Evolutionary conservation across 1,140 invertebrate genomes (phyloP), one percentile per base, ranked within the genome.

Genomic region (Achatina immaculata): DNA sequence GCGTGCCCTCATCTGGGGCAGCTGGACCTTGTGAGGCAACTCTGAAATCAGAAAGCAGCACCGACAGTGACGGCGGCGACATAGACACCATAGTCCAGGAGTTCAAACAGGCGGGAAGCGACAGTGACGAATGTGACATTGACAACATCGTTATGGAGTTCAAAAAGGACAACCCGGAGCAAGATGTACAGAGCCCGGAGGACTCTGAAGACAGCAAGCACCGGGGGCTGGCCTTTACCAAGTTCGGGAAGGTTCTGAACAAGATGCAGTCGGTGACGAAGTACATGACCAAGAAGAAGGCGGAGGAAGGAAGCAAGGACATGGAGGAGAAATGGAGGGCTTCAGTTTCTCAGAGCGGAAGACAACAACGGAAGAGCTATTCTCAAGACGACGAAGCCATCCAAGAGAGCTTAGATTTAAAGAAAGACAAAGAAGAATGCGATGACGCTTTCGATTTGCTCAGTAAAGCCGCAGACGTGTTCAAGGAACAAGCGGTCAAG

Each of bases 251-350:
- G 4, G 78, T 80, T 6, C 48, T 80, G 24, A 71, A 80, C 24
- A 80, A 80, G 40, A 55, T 80, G 66, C 78, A 80, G 78, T 48
- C 78, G 11, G 78, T 80, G 9, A 80, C 66, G 0, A 80, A 80
- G n/a, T 80, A 71, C 43, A 72, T 80, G 43, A 19, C 68, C 19
- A 72, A 71, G 48, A 69, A 51, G 34, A 80, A 80, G 58, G 42
- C 19, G 16, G 65, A 78, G 38, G 1, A 48, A 4, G 4, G 1
- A 1, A 43, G 1, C 21, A 66, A 48, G 21, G 76, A 78, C 24
- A 14, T 19, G 0, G 76, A 68, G 16, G 58, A 45, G 0, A 78
- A 78, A 78, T 40, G 1, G n/a, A 58, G 34, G 28, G 6, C 58
- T 3, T 38, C 65, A 51, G 51, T 36, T 21, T 43, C 51, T 4